These are phyloP conservation scores for Colinus virginianus DNA, from an alignment of 2,113 vertebrate species.

Conservation along the genomic window DNA sequence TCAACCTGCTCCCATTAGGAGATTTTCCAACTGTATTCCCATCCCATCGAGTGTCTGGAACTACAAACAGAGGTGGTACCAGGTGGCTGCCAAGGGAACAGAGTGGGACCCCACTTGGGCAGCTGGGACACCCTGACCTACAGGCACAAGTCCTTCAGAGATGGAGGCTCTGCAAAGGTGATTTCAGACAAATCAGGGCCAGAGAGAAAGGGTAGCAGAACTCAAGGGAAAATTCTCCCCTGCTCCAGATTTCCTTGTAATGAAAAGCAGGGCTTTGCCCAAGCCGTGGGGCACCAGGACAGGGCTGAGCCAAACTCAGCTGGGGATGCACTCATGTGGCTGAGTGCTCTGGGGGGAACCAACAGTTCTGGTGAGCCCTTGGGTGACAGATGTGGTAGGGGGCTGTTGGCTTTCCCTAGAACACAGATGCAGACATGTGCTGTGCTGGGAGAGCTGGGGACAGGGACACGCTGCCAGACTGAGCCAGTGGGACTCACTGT, in stretches of 20 bases:
- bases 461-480: conserved; percentile 1
- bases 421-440: background rate
- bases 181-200: background rate
- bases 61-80: background rate
- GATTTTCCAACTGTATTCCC: background rate
- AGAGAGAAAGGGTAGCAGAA: background rate
- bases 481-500: background rate
- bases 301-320: background rate
- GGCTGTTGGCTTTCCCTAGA: background rate
- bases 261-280: conserved; percentile 15
- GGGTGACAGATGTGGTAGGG: background rate
- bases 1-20: fast-evolving
- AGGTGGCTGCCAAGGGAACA: background rate
- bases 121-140: background rate
- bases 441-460: fast-evolving
- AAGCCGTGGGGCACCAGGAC: background rate
- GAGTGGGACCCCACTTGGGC: background rate
- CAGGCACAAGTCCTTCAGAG: background rate
- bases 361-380: background rate
- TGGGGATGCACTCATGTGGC: background rate
- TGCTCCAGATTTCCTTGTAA: background rate
- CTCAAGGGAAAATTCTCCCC: conserved; percentile 17
- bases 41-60: fast-evolving
- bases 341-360: background rate
- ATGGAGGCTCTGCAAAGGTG: background rate